Evolutionary conservation across 1,140 invertebrate genomes (phyloP).

Genomic region (Popillia japonica): DNA sequence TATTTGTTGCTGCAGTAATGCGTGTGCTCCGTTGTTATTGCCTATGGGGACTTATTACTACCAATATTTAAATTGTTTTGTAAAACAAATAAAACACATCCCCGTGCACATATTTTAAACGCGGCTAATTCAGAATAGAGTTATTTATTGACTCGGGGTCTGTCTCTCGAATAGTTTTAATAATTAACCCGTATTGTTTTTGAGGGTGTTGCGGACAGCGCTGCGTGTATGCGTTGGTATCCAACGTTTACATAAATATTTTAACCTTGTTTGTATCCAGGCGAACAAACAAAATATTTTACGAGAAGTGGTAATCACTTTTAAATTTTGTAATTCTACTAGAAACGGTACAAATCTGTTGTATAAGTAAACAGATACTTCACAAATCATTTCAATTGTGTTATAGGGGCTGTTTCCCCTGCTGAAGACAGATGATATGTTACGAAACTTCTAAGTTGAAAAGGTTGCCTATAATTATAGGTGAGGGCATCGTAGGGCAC

Average conservation of each 20-base stretch:
- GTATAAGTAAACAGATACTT: too few relatives aligned
- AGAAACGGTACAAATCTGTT: background rate
- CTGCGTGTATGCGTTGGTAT: background rate
- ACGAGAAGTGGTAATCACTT: background rate
- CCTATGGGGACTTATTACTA: constrained; percentile 17
- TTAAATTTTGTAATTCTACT: background rate
- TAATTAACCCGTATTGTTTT: constrained; percentile 32
- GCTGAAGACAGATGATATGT: too few relatives aligned
- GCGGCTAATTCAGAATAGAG: constrained; percentile 23
- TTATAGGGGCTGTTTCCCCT: too few relatives aligned
- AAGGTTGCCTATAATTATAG: too few relatives aligned
- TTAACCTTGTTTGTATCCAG: background rate
- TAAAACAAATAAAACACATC: constrained; percentile 35
- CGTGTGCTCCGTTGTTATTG: constrained; percentile 21
- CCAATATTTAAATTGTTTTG: constrained; percentile 35
- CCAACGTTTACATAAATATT: constrained; percentile 13
- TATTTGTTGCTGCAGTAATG: background rate
- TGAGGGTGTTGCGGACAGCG: background rate
- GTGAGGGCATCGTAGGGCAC: too few relatives aligned
- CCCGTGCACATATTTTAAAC: constrained; percentile 27
- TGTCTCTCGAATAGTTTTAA: constrained; percentile 26
- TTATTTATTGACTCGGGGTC: constrained; percentile 26
- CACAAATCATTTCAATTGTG: too few relatives aligned
- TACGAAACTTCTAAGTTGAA: too few relatives aligned
- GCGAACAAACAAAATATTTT: background rate